A percentile compares a stretch with the other conserved stretches of the same genome.
phyloP scores from a whole-genome alignment of 1,140 invertebrate species.

The Pantala flavescens region DNA sequence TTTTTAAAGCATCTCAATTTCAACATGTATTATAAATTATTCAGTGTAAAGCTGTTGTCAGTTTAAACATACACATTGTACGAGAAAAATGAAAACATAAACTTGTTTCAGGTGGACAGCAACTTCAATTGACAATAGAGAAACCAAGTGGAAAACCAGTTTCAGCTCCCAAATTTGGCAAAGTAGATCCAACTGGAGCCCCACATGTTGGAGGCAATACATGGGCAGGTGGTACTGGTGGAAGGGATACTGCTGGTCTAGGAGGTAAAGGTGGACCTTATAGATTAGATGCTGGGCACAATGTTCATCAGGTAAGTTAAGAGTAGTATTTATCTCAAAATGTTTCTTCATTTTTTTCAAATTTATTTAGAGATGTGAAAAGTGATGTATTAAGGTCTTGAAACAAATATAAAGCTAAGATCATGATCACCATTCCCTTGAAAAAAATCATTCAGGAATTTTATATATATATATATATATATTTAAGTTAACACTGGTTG shows the following conservation, averaged over 20 bases:
- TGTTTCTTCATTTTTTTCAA: background rate
- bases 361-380: background rate
- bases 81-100: no score
- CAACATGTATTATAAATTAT: no score
- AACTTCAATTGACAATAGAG: constrained; percentile 62
- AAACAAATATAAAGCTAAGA: background rate
- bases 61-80: no score
- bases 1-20: no score
- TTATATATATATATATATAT: no score
- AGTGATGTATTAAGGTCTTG: background rate
- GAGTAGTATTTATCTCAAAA: background rate
- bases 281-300: constrained; percentile 81
- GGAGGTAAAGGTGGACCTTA: constrained; percentile 89
- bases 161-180: constrained; percentile 80
- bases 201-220: constrained; percentile 94
- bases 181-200: constrained; percentile 74
- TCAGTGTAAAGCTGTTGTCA: no score
- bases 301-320: constrained; percentile 68
- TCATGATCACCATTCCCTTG: no score
- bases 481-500: no score
- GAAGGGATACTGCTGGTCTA: constrained; percentile 84
- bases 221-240: constrained; percentile 91
- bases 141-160: constrained; percentile 59
- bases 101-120: constrained; percentile 35
- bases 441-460: no score